Evolutionary conservation across 2,113 vertebrate species (phyloP).

Genomic region (Rissa tridactyla): DNA sequence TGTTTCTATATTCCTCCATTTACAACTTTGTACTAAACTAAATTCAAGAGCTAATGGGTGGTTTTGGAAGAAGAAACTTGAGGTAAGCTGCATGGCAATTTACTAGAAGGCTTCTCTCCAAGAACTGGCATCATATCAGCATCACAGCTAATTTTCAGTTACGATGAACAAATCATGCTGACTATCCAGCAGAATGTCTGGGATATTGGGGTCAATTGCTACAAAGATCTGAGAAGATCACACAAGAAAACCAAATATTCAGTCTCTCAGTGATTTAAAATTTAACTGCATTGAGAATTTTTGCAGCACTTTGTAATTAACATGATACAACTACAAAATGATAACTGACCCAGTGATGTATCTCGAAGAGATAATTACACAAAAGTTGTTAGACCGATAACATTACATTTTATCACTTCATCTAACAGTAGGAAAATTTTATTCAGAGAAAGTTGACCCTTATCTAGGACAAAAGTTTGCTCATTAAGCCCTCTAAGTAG

Average conservation of each 20-base stretch:
- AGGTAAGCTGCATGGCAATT: background rate
- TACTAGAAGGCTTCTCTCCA: background rate
- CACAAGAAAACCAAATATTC: background rate
- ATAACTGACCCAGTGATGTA: background rate
- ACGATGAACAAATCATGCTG: background rate
- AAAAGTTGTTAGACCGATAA: background rate
- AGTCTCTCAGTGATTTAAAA: background rate
- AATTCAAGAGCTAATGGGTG: background rate
- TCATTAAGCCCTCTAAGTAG: background rate
- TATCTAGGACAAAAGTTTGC: background rate
- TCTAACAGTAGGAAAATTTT: background rate
- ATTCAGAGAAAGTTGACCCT: background rate
- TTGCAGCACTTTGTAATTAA: background rate
- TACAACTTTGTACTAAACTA: background rate
- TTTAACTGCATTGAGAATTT: background rate
- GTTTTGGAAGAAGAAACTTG: background rate
- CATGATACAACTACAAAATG: background rate
- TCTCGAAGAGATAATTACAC: background rate
- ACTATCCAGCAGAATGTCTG: background rate
- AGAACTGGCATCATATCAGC: background rate
- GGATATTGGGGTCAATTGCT: background rate
- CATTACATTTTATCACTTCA: background rate
- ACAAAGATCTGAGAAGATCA: background rate
- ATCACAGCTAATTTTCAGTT: background rate
- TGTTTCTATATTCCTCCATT: background rate